phyloP scores from a whole-genome alignment of 2,797 vertebrate species.

The Lycodopsis pacificus region DNA sequence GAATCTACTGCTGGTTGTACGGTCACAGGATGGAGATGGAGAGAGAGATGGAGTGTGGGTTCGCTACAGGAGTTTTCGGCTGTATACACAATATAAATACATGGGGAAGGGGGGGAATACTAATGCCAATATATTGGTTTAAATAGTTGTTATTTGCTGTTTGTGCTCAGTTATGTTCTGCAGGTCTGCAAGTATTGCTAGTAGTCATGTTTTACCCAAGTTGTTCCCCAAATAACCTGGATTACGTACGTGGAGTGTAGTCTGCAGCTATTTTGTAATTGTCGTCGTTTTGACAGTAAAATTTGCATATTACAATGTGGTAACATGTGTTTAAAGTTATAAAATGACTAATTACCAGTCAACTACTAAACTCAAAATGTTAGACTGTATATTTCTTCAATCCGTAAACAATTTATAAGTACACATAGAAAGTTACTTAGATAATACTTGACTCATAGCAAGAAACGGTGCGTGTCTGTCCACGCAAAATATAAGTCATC shows the following conservation, averaged over 20 bases:
- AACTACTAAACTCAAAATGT: constrained; percentile 74
- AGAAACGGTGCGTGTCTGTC: constrained; percentile 51
- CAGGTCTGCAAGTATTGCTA: constrained; percentile 75
- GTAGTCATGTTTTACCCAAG: constrained; percentile 67
- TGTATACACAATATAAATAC: constrained; percentile 75
- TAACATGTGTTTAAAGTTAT: constrained; percentile 62
- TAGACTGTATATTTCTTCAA: constrained; percentile 63
- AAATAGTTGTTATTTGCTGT: constrained; percentile 63
- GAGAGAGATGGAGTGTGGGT: constrained; percentile 75
- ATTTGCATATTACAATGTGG: constrained; percentile 76
- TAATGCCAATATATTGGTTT: constrained; percentile 56
- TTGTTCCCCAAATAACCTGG: constrained; percentile 69
- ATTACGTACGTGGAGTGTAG: constrained; percentile 40
- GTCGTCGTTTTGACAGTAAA: constrained; percentile 61
- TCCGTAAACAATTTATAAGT: constrained; percentile 73
- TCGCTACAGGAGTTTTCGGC: constrained; percentile 74
- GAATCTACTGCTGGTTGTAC: constrained; percentile 88
- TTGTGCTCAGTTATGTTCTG: constrained; percentile 79
- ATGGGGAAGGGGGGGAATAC: constrained; percentile 32
- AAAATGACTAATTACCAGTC: constrained; percentile 72
- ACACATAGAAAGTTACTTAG: constrained; percentile 68
- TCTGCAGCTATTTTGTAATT: constrained; percentile 65
- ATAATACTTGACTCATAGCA: constrained; percentile 63
- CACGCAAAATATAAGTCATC: constrained; percentile 57
- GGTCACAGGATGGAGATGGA: constrained; percentile 79